phyloP scores from a whole-genome alignment of 2,113 vertebrate genomes.

The Nothobranchius furzeri region DNA sequence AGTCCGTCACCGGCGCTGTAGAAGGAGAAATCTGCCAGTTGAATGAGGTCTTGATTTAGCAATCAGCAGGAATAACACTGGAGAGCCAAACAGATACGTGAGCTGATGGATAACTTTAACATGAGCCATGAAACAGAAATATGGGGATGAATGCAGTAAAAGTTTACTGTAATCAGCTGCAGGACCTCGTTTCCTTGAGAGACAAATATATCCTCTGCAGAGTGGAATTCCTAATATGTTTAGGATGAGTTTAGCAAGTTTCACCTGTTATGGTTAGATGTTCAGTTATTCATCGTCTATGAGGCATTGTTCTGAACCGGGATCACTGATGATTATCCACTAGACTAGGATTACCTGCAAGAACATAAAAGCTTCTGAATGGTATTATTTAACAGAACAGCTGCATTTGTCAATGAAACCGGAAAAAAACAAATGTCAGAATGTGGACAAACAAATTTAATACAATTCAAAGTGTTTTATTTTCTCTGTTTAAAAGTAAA shows the following conservation, averaged over 20 bases:
- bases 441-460: no score
- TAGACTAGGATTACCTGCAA: no score
- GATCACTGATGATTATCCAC: no score
- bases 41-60: slow-evolving; percentile 55
- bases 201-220: slow-evolving; percentile 66
- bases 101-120: slow-evolving; percentile 57
- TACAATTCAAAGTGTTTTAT: no score
- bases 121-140: slow-evolving; percentile 55
- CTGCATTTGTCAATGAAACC: no score
- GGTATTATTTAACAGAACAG: no score
- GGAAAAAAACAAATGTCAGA: no score
- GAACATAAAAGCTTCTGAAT: no score
- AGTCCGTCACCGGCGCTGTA: slow-evolving; percentile 39
- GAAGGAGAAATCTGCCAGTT: slow-evolving; percentile 42
- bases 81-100: slow-evolving; percentile 31
- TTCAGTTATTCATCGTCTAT: no score
- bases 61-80: slow-evolving; percentile 68
- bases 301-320: no score
- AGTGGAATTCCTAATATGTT: background rate
- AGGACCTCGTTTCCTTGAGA: slow-evolving; percentile 49
- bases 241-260: background rate
- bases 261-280: no score
- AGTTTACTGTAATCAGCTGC: slow-evolving; percentile 33
- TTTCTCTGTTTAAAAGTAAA: no score
- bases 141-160: slow-evolving; percentile 50